phyloP scores from a whole-genome alignment of 1,140 invertebrate species.

The Drosophila littoralis region DNA sequence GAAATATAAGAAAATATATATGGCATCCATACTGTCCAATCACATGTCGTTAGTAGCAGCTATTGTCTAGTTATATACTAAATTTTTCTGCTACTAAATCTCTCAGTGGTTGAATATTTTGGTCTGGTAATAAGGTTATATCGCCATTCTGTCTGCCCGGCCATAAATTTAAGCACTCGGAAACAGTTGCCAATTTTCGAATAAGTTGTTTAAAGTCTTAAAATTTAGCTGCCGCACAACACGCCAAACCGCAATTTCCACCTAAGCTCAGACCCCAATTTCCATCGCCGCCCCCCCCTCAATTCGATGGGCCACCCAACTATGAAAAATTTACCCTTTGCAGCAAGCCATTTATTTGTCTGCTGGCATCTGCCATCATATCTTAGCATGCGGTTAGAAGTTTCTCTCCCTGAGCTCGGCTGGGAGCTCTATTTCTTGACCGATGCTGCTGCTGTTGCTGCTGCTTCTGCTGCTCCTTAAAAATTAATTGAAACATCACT shows the following conservation, averaged over 20 bases:
- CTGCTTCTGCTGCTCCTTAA: conserved; percentile 55
- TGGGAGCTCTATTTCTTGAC: neutral
- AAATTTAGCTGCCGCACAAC: conserved; percentile 3
- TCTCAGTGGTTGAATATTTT: too few species aligned
- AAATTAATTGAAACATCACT: conserved; percentile 81
- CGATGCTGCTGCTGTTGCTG: too few species aligned
- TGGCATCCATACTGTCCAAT: too few species aligned
- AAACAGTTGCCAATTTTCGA: neutral
- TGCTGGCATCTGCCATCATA: conserved; percentile 67
- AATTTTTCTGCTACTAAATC: too few species aligned
- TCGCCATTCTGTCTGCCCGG: too few species aligned
- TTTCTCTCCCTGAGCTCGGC: neutral
- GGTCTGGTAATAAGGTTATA: too few species aligned
- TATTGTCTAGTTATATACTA: too few species aligned
- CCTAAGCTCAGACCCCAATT: too few species aligned
- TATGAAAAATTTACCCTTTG: conserved; percentile 77
- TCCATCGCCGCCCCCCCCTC: neutral
- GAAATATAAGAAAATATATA: too few species aligned
- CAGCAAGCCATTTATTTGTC: conserved; percentile 74
- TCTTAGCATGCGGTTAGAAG: conserved; percentile 70
- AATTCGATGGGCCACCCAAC: conserved; percentile 43
- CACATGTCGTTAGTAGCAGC: too few species aligned
- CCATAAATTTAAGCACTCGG: too few species aligned
- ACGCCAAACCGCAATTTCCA: conserved; percentile 17
- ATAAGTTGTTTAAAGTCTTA: conserved; percentile 13